Base-by-base conservation (phyloP, 2,888 invertebrate genomes). In the Hydraecia micacea region DNA sequence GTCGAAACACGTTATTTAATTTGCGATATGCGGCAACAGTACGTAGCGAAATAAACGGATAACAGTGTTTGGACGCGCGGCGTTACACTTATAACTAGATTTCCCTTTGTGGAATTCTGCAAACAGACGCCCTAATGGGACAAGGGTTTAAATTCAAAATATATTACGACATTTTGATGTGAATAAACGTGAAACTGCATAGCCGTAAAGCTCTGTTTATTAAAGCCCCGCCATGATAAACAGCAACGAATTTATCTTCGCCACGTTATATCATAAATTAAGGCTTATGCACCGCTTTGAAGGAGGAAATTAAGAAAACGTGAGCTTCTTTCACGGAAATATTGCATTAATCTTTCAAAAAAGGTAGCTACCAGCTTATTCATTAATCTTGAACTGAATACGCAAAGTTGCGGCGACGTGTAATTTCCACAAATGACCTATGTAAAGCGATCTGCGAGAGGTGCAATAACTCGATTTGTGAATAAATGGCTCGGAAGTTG, bases 381-480 rank as follows among this genome's bases (percentile, higher is more conserved):
- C 88, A 89, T 92, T 90, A 92, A 90, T 92, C 90, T 89, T 85
- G 70, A 85, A 83, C 75, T 85, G 88, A 89, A 91, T 90, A 88
- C 77, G 87, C 91, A 91, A 91, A 91, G 85, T 91, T 88, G 89
- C 85, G 88, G 89, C 85, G 88, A 91, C 90, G 89, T 89, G 95
- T 95, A 94, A 95, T 95, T 95, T 93, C 90, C 94, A 92, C 94
- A 95, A 96, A 95, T 95, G 94, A 95, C 94, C 93, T 94, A 92
- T 94, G 95, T 94, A 95, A 94, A 95, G 93, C 94, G 95, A 94
- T 94, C 94, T 91, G 92, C 92, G 93, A 88, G 94, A 94, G 94
- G 95, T 95, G 96, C 96, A 95, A 96, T 96, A 96, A 96, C 95
- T 95, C 94, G 96, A 96, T 96, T 96, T 95, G 93, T 92, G 95